Evolutionary conservation across 2,888 invertebrate genomes (phyloP).

Genomic region (Callyntrura guangdongensis): DNA sequence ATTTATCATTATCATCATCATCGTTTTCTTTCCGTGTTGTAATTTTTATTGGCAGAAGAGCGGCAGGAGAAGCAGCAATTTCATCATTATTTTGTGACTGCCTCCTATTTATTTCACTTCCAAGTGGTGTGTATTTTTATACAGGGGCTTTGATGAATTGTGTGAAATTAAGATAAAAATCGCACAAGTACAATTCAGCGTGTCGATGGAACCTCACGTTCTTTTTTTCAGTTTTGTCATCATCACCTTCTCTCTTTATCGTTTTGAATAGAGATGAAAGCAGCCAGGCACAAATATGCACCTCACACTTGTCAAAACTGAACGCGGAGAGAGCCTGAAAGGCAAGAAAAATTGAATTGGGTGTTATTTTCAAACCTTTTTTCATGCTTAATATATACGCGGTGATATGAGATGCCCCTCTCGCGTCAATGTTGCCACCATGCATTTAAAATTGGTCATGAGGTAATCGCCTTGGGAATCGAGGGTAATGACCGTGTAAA

Average conservation of each 20-base stretch:
- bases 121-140: constrained; percentile 22
- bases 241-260: not conserved
- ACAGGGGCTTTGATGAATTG: constrained; percentile 30
- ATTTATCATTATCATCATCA: constrained; percentile 51
- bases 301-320: not conserved
- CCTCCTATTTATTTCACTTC: not conserved
- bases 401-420: constrained; percentile 37
- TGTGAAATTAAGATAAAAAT: constrained; percentile 56
- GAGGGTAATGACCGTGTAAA: constrained; percentile 71
- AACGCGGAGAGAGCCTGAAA: not conserved
- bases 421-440: constrained; percentile 27
- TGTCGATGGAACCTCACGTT: constrained; percentile 69
- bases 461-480: constrained; percentile 53
- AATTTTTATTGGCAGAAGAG: not conserved
- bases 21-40: constrained; percentile 35
- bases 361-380: constrained; percentile 48
- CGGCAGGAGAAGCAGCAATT: constrained; percentile 34
- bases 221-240: constrained; percentile 56
- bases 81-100: constrained; percentile 38
- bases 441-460: constrained; percentile 71
- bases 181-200: constrained; percentile 38
- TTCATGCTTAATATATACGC: not conserved
- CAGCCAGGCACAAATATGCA: not conserved
- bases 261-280: no score
- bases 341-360: constrained; percentile 55